Conservation (phyloP, 2,797 vertebrate genomes). For the Lateolabrax maculatus region DNA sequence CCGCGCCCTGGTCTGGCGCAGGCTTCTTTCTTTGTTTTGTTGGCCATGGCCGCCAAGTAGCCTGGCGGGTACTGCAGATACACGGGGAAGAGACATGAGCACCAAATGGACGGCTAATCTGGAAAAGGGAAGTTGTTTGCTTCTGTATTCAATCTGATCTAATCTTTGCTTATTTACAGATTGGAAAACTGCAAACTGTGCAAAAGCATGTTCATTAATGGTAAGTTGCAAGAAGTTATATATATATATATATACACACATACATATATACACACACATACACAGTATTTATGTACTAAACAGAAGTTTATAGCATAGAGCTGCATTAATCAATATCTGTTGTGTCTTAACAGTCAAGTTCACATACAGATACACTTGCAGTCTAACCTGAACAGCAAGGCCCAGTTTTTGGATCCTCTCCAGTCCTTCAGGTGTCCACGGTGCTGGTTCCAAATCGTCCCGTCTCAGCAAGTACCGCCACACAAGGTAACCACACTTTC, state of each 20-base stretch:
- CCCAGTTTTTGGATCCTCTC: slow-evolving; percentile 95
- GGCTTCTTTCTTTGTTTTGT: slow-evolving; percentile 93
- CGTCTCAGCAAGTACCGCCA: slow-evolving; percentile 98
- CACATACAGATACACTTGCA: neutral
- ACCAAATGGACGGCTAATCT: neutral
- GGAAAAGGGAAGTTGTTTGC: neutral
- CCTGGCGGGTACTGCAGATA: slow-evolving; percentile 94
- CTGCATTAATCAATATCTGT: too few species aligned
- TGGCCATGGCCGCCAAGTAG: slow-evolving; percentile 96
- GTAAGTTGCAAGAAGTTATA: too few species aligned
- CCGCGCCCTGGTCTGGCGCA: slow-evolving; percentile 76
- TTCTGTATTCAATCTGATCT: neutral
- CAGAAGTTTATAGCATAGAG: neutral
- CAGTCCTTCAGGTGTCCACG: slow-evolving; percentile 96
- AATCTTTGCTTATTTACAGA: neutral
- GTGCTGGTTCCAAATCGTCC: slow-evolving; percentile 95
- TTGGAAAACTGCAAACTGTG: neutral
- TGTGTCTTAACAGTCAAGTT: neutral
- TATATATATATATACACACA: too few species aligned
- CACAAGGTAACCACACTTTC: slow-evolving; percentile 98
- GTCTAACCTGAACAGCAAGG: slow-evolving; percentile 92
- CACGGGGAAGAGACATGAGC: neutral
- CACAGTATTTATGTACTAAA: neutral
- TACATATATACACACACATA: too few species aligned
- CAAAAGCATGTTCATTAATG: neutral